These are phyloP conservation scores for Cosmorhoe ocellata DNA, from an alignment of 2,888 invertebrate genomes.

Conservation along the genomic window DNA sequence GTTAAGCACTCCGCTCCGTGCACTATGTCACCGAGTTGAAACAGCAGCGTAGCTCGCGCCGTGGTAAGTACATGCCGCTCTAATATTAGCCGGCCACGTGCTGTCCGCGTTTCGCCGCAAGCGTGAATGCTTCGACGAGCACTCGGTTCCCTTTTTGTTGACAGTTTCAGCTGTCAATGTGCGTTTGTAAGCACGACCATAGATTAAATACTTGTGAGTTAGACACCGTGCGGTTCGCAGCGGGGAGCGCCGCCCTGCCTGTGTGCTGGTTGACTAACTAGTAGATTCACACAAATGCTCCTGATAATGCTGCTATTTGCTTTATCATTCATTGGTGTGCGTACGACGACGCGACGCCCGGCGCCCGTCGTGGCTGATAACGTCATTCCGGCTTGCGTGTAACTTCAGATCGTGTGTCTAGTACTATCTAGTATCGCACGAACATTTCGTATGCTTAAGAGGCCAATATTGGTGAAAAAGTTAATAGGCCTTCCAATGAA, in stretches of 20 bases:
- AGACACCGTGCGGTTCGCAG: slow-evolving; percentile 38
- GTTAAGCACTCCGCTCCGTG: slow-evolving; percentile 41
- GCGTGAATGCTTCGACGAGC: slow-evolving; percentile 62
- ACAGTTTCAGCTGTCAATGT: slow-evolving; percentile 69
- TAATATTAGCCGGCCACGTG: slow-evolving; percentile 77
- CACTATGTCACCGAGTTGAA: slow-evolving; percentile 48
- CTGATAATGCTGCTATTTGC: slow-evolving; percentile 57
- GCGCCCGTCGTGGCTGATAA: slow-evolving; percentile 52
- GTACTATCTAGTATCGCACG: slow-evolving; percentile 1
- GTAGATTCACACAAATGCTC: slow-evolving; percentile 35
- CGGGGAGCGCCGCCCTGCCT: slow-evolving; percentile 53
- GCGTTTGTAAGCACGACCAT: slow-evolving; percentile 31
- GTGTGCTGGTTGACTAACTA: slow-evolving; percentile 3
- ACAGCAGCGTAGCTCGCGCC: slow-evolving; percentile 27
- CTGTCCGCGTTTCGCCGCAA: slow-evolving; percentile 63
- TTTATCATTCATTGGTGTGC: slow-evolving; percentile 61
- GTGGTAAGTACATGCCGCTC: slow-evolving; percentile 51
- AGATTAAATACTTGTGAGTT: slow-evolving; percentile 23
- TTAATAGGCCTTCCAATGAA: too few species aligned
- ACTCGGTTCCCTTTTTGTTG: slow-evolving; percentile 58
- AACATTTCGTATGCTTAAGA: too few species aligned
- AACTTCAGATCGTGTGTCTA: slow-evolving; percentile 35
- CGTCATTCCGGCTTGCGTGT: slow-evolving; percentile 46
- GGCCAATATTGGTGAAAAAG: too few species aligned
- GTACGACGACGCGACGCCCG: slow-evolving; percentile 38